phyloP scores from a whole-genome alignment of 2,888 invertebrate species.

The Hyalella azteca region DNA sequence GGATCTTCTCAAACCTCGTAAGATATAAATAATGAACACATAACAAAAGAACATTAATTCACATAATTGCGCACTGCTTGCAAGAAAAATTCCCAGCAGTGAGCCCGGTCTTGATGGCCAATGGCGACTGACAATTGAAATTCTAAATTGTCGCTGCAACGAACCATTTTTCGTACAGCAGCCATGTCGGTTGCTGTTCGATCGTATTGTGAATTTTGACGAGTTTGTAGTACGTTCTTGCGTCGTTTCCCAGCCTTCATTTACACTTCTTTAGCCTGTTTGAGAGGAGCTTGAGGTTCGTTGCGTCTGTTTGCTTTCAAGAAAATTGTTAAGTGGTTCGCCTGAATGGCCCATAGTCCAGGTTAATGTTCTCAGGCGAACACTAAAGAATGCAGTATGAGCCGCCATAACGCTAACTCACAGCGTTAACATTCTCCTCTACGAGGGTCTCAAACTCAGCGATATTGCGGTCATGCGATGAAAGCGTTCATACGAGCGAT shows the following conservation, averaged over 20 bases:
- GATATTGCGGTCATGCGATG: conserved; percentile 19
- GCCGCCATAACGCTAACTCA: conserved; percentile 14
- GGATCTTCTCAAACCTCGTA: too few relatives aligned
- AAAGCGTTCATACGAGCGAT: too few relatives aligned
- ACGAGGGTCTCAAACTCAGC: conserved; percentile 26
- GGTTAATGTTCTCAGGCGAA: conserved; percentile 22
- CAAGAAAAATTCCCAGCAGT: too few relatives aligned
- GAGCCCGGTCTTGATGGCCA: too few relatives aligned
- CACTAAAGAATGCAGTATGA: conserved; percentile 31
- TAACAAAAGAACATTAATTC: too few relatives aligned
- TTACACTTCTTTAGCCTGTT: conserved; percentile 33
- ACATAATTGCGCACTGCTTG: too few relatives aligned
- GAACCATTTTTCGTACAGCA: too few relatives aligned
- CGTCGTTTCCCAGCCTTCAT: conserved; percentile 11
- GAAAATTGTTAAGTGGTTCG: conserved; percentile 37
- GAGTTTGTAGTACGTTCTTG: not conserved
- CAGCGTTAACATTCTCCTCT: conserved; percentile 7
- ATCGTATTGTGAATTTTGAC: too few relatives aligned
- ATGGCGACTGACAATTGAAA: too few relatives aligned
- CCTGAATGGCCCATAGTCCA: conserved; percentile 31
- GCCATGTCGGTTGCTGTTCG: too few relatives aligned
- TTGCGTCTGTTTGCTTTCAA: conserved; percentile 16
- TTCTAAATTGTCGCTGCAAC: too few relatives aligned
- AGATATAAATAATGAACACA: too few relatives aligned
- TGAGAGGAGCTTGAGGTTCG: conserved; percentile 5